These are phyloP conservation scores for Pyxicephalus adspersus DNA, from an alignment of 2,113 vertebrate species.

Conservation along the genomic window DNA sequence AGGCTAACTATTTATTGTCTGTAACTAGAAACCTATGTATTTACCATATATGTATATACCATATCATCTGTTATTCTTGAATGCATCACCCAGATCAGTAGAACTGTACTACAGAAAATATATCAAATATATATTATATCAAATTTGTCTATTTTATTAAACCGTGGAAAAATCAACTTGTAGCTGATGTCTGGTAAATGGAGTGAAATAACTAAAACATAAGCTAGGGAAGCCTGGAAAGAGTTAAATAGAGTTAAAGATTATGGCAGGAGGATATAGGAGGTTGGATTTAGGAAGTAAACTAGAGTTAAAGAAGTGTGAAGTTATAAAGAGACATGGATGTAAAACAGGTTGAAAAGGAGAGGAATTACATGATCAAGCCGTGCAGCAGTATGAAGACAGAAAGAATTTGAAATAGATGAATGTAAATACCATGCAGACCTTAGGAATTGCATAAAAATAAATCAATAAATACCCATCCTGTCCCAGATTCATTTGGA, in stretches of 20 bases:
- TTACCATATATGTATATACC: too few species aligned
- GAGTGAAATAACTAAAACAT: too few species aligned
- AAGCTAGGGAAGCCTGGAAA: background rate
- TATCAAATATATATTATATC: too few species aligned
- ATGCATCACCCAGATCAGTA: too few species aligned
- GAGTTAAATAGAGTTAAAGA: background rate
- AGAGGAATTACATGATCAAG: background rate
- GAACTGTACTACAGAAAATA: too few species aligned
- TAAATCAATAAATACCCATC: too few species aligned
- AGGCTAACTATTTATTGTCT: background rate
- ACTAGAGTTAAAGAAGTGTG: slow-evolving; percentile 6
- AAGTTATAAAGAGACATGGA: background rate
- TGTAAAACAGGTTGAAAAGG: slow-evolving; percentile 9
- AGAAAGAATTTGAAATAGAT: background rate
- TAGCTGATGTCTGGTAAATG: too few species aligned
- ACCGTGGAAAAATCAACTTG: too few species aligned
- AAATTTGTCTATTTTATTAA: too few species aligned
- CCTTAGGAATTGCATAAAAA: too few species aligned
- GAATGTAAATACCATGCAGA: background rate
- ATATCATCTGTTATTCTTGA: too few species aligned
- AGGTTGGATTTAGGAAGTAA: background rate
- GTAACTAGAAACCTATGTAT: background rate
- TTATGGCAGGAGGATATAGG: background rate
- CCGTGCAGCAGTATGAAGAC: background rate
- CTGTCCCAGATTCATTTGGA: too few species aligned